Evolutionary conservation across 2,797 vertebrate genomes (phyloP), one percentile per base, ranked within the genome.

Genomic region (Tragopan temminckii): DNA sequence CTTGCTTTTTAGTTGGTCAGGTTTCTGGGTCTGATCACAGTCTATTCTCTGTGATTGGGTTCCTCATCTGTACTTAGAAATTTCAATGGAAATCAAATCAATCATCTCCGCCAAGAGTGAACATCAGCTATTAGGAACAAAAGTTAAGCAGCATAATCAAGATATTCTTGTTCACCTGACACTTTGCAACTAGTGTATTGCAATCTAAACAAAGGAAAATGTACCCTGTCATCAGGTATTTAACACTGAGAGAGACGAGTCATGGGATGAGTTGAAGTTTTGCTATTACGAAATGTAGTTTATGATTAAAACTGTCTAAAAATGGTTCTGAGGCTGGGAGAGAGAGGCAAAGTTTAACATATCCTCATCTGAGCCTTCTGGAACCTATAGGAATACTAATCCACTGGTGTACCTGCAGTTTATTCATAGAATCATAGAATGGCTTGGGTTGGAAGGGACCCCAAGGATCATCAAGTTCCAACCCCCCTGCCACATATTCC

Each of bases 301-400:
- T 52, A 11, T 21, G 66, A 90, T 78, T 68, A 69, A 75, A 88
- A 13, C 18, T 2, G 9, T 6, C 48, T 43, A 23, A 71, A 79
- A 86, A 50, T 3, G 3, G 23, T 42, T 35, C 14, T 2, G 70
- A 55, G 13, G 13, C 24, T 23, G 36, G 52, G 42, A 29, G 0
- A 21, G 5, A 27, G 11, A 8, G 4, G 6, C 0, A 0, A 42
- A 40, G 10, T 1, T 4, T 3, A 8, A 4, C 1, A 57, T n/a
- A 15, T n/a, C 52, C 52, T 35, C 3, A 4, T 25, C 31, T 7
- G 21, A 40, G 46, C 67, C 31, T 1, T 45, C 50, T 21, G 25
- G 31, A 52, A 27, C 15, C 24, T 19, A 9, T 38, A 4, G 20
- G 4, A n/a, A 3, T 16, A 20, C 6, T 11, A 78, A 55, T 17